phyloP scores from a whole-genome alignment of 2,113 vertebrate genomes.

The Protobothrops mucrosquamatus region DNA sequence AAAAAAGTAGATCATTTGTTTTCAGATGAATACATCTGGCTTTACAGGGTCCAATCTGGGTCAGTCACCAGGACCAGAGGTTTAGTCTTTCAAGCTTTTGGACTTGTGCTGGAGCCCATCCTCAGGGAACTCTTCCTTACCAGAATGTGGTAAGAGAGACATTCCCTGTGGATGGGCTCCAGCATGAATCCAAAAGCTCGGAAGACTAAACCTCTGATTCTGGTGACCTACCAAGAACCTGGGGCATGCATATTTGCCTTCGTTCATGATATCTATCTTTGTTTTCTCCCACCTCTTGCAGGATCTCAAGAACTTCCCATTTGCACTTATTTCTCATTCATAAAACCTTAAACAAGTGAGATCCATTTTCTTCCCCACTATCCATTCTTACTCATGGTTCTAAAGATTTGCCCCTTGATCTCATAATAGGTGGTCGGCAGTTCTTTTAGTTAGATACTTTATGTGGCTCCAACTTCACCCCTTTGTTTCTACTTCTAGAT shows the following conservation, averaged over 20 bases:
- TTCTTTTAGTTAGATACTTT: not conserved
- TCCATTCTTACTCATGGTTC: not conserved
- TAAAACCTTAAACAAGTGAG: not conserved
- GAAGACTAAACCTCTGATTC: too few species aligned
- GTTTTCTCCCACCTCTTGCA: not conserved
- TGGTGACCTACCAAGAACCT: not conserved
- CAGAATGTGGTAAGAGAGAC: not conserved
- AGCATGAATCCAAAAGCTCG: too few species aligned
- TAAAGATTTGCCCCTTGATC: not conserved
- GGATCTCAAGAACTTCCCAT: not conserved
- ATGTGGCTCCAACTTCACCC: not conserved
- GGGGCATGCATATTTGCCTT: not conserved
- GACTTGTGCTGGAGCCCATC: too few species aligned
- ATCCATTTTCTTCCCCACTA: not conserved
- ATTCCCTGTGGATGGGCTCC: too few species aligned
- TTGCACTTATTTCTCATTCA: not conserved
- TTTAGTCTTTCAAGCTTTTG: too few species aligned
- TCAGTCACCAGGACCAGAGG: too few species aligned
- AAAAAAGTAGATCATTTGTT: not conserved
- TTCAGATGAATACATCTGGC: not conserved
- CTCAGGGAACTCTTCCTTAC: not conserved
- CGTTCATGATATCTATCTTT: not conserved
- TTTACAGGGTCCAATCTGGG: too few species aligned
- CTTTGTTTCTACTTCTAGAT: not conserved
- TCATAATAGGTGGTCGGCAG: not conserved